Evolutionary conservation across 2,113 vertebrate genomes (phyloP).

Genomic region (Eulemur rufifrons): DNA sequence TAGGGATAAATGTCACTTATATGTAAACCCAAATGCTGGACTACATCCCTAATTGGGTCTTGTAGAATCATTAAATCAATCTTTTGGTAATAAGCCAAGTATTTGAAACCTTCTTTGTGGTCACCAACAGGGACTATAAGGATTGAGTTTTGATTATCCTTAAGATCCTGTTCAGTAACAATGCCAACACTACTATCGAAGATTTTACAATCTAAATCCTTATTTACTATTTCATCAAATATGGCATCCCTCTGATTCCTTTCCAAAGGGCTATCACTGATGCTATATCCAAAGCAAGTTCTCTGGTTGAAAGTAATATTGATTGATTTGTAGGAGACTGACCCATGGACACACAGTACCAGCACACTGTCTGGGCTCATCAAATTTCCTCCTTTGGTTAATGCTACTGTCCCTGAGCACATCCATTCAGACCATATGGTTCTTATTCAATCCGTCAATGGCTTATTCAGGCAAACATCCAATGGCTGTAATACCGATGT

Average conservation of each 20-base stretch:
- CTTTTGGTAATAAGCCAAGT: conserved; percentile 59
- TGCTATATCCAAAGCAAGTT: conserved; percentile 47
- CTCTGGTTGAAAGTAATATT: conserved; percentile 40
- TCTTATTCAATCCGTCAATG: conserved; percentile 79
- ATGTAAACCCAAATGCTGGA: conserved; percentile 11
- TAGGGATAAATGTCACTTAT: conserved; percentile 56
- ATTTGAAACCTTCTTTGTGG: conserved; percentile 54
- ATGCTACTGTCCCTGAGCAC: conserved; percentile 80
- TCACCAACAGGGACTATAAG: conserved; percentile 51
- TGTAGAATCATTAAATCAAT: conserved; percentile 63
- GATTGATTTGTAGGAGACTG: conserved; percentile 68
- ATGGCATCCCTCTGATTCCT: conserved; percentile 41
- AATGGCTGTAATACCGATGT: conserved; percentile 79
- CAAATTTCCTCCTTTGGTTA: conserved; percentile 74
- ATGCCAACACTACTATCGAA: conserved; percentile 50
- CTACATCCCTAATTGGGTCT: conserved; percentile 44
- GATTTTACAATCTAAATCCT: conserved; percentile 54
- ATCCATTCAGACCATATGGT: conserved; percentile 79
- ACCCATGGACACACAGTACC: conserved; percentile 61
- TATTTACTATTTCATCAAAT: conserved; percentile 63
- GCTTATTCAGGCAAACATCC: conserved; percentile 80
- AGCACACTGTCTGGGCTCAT: conserved; percentile 64
- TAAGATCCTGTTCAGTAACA: conserved; percentile 55
- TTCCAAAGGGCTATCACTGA: conserved; percentile 45
- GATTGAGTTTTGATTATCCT: conserved; percentile 62